Conservation (phyloP, 2,113 vertebrate species). For the Hipposideros armiger region DNA sequence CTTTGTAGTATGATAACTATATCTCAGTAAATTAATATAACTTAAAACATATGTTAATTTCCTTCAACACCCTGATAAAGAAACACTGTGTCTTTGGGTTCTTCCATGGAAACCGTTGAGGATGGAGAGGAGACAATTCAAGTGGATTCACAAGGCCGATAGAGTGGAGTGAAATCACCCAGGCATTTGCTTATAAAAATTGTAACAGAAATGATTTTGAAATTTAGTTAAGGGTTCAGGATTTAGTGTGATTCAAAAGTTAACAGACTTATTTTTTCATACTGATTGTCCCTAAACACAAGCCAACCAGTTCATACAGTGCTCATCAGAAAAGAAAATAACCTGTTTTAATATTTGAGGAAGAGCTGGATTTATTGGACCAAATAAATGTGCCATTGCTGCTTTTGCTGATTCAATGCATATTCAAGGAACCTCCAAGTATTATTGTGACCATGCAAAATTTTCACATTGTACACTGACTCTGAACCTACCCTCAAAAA, state of each 20-base stretch:
- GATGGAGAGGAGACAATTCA: background rate
- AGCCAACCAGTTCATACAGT: background rate
- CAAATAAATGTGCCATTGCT: too few relatives aligned
- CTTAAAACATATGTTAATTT: background rate
- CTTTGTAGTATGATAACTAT: background rate
- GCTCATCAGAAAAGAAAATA: background rate
- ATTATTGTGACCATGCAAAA: background rate
- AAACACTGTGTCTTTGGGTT: background rate
- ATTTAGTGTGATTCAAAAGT: background rate
- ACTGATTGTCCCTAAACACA: background rate
- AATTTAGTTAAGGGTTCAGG: background rate
- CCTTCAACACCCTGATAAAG: background rate
- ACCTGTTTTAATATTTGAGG: background rate
- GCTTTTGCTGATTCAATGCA: background rate
- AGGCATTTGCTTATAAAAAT: background rate
- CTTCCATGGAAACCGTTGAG: background rate
- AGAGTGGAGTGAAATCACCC: background rate
- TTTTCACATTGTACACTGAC: background rate
- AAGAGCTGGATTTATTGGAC: background rate
- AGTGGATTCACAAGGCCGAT: background rate
- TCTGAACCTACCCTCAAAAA: background rate
- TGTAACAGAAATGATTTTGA: background rate
- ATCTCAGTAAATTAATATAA: background rate
- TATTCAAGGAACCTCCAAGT: background rate
- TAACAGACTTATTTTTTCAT: background rate